These are phyloP conservation scores for human DNA, from an alignment of 2,113 vertebrate species.

Conservation along the genomic window GRCh38 chr4:185797501-185798000, in stretches of 20 bases:
- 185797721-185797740: not conserved
- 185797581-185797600: not conserved
- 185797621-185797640: not conserved
- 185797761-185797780: not conserved
- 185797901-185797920: not conserved
- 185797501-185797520: not conserved
- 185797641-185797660: not conserved
- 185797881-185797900: not conserved
- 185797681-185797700: no score
- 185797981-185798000: not conserved
- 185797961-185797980: not conserved
- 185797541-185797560: not conserved
- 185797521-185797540: not conserved
- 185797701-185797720: not conserved
- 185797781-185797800: not conserved
- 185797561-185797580: not conserved
- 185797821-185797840: rapidly evolving
- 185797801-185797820: not conserved
- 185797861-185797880: not conserved
- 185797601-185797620: not conserved
- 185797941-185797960: not conserved
- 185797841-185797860: not conserved
- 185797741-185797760: not conserved
- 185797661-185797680: not conserved
- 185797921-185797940: not conserved